phyloP scores from a whole-genome alignment of 2,888 invertebrate species.

The Himalopsyche kuldschensis region DNA sequence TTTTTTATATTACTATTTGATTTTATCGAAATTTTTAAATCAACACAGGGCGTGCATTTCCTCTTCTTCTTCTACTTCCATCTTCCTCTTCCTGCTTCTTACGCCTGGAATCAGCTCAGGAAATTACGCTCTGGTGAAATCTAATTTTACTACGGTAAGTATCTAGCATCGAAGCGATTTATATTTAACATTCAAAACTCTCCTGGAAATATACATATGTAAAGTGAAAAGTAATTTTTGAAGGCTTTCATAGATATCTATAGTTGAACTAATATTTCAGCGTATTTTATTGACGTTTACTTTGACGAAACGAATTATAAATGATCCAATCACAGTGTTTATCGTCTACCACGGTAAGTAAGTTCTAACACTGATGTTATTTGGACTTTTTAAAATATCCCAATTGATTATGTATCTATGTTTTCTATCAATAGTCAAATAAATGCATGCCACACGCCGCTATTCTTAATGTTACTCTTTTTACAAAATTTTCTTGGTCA shows the following conservation, averaged over 20 bases:
- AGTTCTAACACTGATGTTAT: too few species aligned
- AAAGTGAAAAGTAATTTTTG: neutral
- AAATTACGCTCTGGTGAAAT: slow-evolving; percentile 14
- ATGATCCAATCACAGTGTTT: too few species aligned
- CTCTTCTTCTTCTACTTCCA: neutral
- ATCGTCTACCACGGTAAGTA: too few species aligned
- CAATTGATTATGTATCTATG: too few species aligned
- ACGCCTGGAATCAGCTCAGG: slow-evolving; percentile 5
- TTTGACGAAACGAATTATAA: too few species aligned
- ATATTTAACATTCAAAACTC: neutral
- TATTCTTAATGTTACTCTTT: too few species aligned
- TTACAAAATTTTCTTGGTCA: too few species aligned
- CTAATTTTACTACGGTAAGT: slow-evolving; percentile 5
- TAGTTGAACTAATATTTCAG: too few species aligned
- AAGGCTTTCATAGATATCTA: neutral
- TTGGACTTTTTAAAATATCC: too few species aligned
- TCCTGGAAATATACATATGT: neutral
- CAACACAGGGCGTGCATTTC: neutral
- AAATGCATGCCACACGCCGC: too few species aligned
- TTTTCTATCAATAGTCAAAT: too few species aligned
- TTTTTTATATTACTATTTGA: neutral
- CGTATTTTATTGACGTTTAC: too few species aligned
- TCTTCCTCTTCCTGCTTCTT: neutral
- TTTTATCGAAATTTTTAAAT: neutral
- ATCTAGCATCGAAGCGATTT: neutral